Base-by-base conservation (phyloP, 2,113 vertebrate genomes). In the Excalfactoria chinensis region DNA sequence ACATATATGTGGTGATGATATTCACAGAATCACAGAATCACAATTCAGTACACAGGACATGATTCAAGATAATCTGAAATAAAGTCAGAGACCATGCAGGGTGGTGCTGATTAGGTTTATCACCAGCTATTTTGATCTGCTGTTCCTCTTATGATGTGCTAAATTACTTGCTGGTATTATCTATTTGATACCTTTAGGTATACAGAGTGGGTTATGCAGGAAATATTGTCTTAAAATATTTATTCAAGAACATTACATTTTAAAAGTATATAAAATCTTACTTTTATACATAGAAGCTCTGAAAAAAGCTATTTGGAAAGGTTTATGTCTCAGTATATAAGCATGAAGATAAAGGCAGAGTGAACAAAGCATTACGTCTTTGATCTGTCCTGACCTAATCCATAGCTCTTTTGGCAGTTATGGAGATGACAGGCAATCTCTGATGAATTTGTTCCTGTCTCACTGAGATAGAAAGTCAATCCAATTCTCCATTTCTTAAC, bases 401-500 rank as follows among this genome's bases (percentile, higher is more conserved):
- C 8, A 32, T 58, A 72, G 43, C 51, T 92, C 26, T 30, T 92
- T 92, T 94, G 84, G 48, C 87, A 86, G 89, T 64, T 90, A 68
- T 5, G 1, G 49, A 92, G 82, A 88, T 92, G 88, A 87, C 0
- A 3, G 62, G 43, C 82, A 93, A 71, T 83, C 89, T 86, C 67
- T 96, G 90, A 94, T 85, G 80, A 95, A 94, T 96, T 92, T 77
- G 46, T 68, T 91, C 93, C 72, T 78, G 77, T 86, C 76, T 93
- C 32, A 66, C 77, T 92, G 37, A 94, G 89, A 93, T 66, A 94
- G 88, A 94, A 96, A 95, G 89, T 95, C 90, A 95, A 93, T 97
- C 63, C 81, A 90, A 93, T 94, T 91, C 56, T 94, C 46, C 68
- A 43, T 77, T 95, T 74, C 78, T 95, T 70, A 79, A 9, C n/a